Conservation (phyloP, 2,113 vertebrate genomes). For the Halcyon malimbica region DNA sequence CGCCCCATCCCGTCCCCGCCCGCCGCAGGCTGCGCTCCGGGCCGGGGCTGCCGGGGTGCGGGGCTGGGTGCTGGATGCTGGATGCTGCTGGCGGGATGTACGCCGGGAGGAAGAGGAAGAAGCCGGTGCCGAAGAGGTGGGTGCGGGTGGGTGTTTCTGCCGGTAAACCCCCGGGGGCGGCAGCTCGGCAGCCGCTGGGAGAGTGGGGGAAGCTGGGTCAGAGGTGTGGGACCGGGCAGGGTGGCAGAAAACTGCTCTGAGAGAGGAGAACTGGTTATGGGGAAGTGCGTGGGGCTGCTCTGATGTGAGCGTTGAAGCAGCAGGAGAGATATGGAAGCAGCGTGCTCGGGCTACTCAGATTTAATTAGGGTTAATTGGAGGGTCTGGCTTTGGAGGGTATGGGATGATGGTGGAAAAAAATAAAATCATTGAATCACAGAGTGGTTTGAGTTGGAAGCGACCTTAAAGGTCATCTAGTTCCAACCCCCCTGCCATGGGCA, state of each 20-base stretch:
- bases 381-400: neutral
- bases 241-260: neutral
- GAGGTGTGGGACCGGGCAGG: neutral
- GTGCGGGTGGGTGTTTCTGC: neutral
- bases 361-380: neutral
- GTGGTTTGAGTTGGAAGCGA: neutral
- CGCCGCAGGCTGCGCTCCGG: neutral
- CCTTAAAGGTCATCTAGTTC: neutral
- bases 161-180: too few species aligned
- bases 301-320: neutral
- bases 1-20: too few species aligned
- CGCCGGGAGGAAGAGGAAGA: slow-evolving; percentile 42
- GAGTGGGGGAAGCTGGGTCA: neutral
- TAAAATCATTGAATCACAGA: neutral
- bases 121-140: slow-evolving; percentile 46
- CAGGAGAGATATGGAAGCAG: neutral
- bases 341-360: neutral
- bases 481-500: neutral
- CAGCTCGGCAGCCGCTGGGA: neutral
- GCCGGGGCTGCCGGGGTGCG: neutral
- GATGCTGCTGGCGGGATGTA: neutral
- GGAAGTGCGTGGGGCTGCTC: neutral
- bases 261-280: rapidly evolving
- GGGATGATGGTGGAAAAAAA: neutral
- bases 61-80: too few species aligned